Evolutionary conservation across 2,113 vertebrate species (phyloP), one percentile per base, ranked within the genome.

Genomic region (Caranx melampygus): DNA sequence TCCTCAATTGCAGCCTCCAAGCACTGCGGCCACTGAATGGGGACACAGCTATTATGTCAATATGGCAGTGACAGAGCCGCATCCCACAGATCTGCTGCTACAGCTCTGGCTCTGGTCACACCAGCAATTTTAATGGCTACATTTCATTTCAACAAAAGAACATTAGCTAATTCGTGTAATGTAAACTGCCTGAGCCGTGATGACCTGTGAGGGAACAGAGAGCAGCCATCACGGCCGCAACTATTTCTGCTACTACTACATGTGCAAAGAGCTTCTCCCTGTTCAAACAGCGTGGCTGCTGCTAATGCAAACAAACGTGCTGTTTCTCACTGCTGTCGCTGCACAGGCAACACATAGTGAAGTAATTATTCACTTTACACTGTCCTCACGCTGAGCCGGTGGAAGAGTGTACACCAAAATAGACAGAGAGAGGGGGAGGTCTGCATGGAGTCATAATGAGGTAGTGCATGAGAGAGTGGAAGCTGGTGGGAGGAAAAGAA

Each of bases 331-430:
- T 55, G 26, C 31, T 44, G 44, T 10, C 52, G 34, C 4, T 37
- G 37, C 16, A 11, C 47, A 61, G 64, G 47, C 12, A 35, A 44
- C 52, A 67, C 66, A 45, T 69, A 6, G 15, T 10, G 54, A 78
- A 86, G 44, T 71, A 76, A 68, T 62, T 31, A 64, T 68, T 63
- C 42, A 72, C 61, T 76, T 76, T n/a, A n/a, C 54, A 9, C 35
- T 3, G n/a, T 31, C 62, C 33, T 62, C 33, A 0, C 34, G 42
- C 37, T 69, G 70, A 13, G 59, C 21, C 65, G 44, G 40, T 35
- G 6, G 14, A 18, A 71, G 14, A 31, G 9, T 15, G 15, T 66
- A 44, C n/a, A 51, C 18, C 8, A 20, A 59, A 35, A 59, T 35
- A 70, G 64, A 62, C 6, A 45, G 35, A 69, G 13, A 54, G n/a